Percentiles rank a stretch among this genome's conserved stretches.
Conservation (phyloP, 2,797 vertebrate species). For the Vespertilio murinus region DNA sequence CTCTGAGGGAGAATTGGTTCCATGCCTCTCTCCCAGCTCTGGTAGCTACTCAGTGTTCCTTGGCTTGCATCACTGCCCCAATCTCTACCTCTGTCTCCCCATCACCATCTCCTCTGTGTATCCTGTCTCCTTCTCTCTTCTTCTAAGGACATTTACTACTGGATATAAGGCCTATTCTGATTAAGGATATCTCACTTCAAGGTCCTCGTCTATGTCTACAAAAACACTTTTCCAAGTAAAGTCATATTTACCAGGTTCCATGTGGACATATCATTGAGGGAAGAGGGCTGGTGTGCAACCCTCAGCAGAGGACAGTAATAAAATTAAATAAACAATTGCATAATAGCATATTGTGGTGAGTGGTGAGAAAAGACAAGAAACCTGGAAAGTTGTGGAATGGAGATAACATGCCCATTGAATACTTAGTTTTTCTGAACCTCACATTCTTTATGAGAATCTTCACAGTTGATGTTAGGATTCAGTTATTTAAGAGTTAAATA, state of each 20-base stretch:
- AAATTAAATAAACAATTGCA: not conserved
- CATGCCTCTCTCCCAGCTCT: not conserved
- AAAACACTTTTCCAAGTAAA: slow-evolving; percentile 9
- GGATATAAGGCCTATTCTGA: not conserved
- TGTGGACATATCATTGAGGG: not conserved
- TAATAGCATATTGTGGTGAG: not conserved
- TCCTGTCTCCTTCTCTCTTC: not conserved
- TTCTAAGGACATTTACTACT: not conserved
- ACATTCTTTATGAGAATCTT: not conserved
- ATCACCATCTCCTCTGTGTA: not conserved
- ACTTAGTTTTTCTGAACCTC: not conserved
- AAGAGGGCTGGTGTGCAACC: not conserved
- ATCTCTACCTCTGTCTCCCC: not conserved
- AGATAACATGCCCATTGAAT: not conserved
- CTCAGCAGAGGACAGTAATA: not conserved
- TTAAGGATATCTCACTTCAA: not conserved
- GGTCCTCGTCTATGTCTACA: not conserved
- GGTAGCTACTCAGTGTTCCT: not conserved
- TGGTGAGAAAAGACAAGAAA: not conserved
- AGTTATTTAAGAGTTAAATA: not conserved
- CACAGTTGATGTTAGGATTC: not conserved
- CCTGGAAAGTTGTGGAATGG: not conserved
- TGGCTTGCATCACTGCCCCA: too few relatives aligned
- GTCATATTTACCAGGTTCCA: not conserved
- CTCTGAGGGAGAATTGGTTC: not conserved